Evolutionary conservation across 2,113 vertebrate genomes (phyloP).

Genomic region (Proteles cristata): DNA sequence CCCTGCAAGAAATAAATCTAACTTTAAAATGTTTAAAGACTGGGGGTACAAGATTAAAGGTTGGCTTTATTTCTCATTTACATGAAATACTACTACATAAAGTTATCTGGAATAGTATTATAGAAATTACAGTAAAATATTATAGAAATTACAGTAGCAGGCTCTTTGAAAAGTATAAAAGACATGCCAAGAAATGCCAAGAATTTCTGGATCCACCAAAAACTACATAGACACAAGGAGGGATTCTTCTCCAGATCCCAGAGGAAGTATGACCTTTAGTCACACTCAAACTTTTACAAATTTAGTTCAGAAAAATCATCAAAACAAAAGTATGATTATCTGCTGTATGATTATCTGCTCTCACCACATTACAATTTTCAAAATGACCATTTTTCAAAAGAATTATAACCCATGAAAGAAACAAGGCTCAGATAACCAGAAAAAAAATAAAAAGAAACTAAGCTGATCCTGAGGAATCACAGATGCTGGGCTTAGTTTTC

Average conservation of each 20-base stretch:
- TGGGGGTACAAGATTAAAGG: too few species aligned
- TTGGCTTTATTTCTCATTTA: too few species aligned
- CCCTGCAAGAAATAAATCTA: background rate
- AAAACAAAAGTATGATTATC: background rate
- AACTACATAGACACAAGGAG: too few species aligned
- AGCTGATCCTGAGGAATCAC: background rate
- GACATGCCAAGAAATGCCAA: too few species aligned
- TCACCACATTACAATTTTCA: background rate
- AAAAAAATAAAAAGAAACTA: background rate
- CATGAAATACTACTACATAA: too few species aligned
- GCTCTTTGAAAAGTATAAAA: too few species aligned
- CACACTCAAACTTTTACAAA: background rate
- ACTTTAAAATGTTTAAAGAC: background rate
- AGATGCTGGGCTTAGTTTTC: background rate
- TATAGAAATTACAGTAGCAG: too few species aligned
- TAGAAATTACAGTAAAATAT: too few species aligned
- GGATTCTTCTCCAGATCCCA: too few species aligned
- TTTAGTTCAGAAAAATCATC: background rate
- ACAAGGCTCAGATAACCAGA: background rate
- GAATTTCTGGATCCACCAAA: too few species aligned
- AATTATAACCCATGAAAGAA: background rate
- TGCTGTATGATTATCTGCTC: slow-evolving; percentile 1
- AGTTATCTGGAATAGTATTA: too few species aligned
- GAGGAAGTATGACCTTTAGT: background rate
- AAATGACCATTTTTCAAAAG: background rate